Conservation (phyloP, 2,797 vertebrate species). For the Lindbergichthys nudifrons region DNA sequence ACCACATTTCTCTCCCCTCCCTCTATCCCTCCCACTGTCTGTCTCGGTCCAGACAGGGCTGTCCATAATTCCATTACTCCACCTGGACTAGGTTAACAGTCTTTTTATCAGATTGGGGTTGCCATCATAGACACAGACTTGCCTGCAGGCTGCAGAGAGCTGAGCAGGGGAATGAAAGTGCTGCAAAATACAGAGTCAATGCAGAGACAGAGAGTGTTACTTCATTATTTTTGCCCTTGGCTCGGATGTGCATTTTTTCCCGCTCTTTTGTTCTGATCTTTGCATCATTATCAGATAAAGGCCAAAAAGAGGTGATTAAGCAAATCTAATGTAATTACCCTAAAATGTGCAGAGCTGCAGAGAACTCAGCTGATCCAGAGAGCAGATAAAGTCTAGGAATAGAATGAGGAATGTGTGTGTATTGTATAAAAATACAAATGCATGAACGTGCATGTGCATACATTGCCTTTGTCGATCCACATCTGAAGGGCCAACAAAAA, state of each 20-base stretch:
- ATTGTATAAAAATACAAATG: conserved; percentile 27
- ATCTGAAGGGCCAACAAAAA: conserved; percentile 56
- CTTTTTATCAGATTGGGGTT: conserved; percentile 77
- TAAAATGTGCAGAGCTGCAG: conserved; percentile 58
- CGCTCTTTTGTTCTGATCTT: conserved; percentile 55
- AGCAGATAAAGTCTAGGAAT: conserved; percentile 52
- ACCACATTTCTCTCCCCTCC: conserved; percentile 40
- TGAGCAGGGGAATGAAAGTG: conserved; percentile 53
- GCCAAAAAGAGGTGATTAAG: conserved; percentile 64
- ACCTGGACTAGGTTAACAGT: conserved; percentile 79
- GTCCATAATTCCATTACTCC: conserved; percentile 80
- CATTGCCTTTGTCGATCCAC: conserved; percentile 45
- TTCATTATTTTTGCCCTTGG: conserved; percentile 60
- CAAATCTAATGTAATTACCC: conserved; percentile 72
- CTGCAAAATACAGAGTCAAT: conserved; percentile 69
- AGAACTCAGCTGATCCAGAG: conserved; percentile 62
- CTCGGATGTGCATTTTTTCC: conserved; percentile 41
- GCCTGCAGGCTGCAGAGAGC: conserved; percentile 66
- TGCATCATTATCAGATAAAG: conserved; percentile 68
- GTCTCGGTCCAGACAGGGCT: conserved; percentile 69
- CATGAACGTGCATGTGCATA: conserved; percentile 41
- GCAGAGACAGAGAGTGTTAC: conserved; percentile 37
- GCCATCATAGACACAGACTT: conserved; percentile 64
- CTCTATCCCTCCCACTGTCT: conserved; percentile 63
- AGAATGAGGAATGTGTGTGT: conserved; percentile 31